Percentiles rank a stretch among this genome's conserved stretches.
phyloP scores from a whole-genome alignment of 2,797 vertebrate species.

The Hippopotamyrus pictus region DNA sequence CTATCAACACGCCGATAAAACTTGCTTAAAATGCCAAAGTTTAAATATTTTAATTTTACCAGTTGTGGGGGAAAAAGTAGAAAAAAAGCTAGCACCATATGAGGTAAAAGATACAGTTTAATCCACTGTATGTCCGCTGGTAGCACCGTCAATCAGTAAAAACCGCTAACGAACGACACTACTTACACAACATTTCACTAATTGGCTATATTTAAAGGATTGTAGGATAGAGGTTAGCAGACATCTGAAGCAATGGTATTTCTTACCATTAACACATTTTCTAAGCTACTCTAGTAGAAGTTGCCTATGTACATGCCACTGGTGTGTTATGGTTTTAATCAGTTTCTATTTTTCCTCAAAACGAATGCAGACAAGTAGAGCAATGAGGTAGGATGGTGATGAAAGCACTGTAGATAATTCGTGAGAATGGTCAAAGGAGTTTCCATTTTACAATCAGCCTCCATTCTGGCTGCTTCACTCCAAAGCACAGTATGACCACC shows the following conservation, averaged over 20 bases:
- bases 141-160: constrained; percentile 68
- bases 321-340: constrained; percentile 43
- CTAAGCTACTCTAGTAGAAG: constrained; percentile 20
- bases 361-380: constrained; percentile 62
- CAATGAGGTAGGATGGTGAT: constrained; percentile 78
- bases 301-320: constrained; percentile 48
- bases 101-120: constrained; percentile 69
- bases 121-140: constrained; percentile 65
- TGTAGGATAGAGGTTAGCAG: not conserved
- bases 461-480: not conserved
- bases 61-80: constrained; percentile 57
- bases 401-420: constrained; percentile 33
- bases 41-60: not conserved
- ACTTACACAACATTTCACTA: constrained; percentile 8
- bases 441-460: constrained; percentile 10
- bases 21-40: not conserved
- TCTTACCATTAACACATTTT: not conserved
- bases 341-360: not conserved
- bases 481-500: not conserved
- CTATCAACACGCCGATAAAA: not conserved
- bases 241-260: constrained; percentile 4
- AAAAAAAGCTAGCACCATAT: constrained; percentile 74
- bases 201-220: constrained; percentile 10
- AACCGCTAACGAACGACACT: constrained; percentile 12
- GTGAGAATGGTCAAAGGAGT: not conserved